phyloP scores from a whole-genome alignment of 2,113 vertebrate genomes.

The Notothenia coriiceps region DNA sequence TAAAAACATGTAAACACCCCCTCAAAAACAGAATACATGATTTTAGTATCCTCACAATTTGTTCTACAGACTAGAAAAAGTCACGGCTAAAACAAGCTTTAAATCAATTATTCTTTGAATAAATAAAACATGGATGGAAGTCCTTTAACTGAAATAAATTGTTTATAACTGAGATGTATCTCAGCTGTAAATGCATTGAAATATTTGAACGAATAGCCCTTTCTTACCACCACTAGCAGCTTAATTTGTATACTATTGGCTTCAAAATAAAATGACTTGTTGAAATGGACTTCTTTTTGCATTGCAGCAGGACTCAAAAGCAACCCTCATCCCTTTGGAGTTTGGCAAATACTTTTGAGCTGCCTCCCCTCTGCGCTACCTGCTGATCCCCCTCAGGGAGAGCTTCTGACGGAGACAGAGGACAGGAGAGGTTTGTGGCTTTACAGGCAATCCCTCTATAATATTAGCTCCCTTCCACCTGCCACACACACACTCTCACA shows the following conservation, averaged over 20 bases:
- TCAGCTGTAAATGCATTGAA: background rate
- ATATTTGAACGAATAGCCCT: background rate
- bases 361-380: background rate
- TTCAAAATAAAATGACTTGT: background rate
- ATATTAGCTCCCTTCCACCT: constrained; percentile 49
- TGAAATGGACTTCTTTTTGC: background rate
- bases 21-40: no score
- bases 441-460: constrained; percentile 67
- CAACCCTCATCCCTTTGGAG: constrained; percentile 18
- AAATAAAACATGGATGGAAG: background rate
- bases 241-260: background rate
- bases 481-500: constrained; percentile 2
- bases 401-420: constrained; percentile 52
- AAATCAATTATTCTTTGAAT: background rate
- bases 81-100: no score
- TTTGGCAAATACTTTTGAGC: constrained; percentile 39
- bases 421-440: constrained; percentile 66
- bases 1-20: no score
- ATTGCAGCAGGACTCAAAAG: background rate
- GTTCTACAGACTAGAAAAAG: background rate
- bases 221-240: background rate
- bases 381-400: constrained; percentile 36
- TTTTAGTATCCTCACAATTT: no score
- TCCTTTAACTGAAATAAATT: background rate
- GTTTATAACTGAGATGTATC: no score